These are phyloP conservation scores for honey bee (Apis mellifera) DNA, from an alignment of 1,140 invertebrate genomes.

Conservation along the genomic window Amel_HAv3.1 CM009934.2:11552001-11552500, in stretches of 20 bases:
- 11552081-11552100: constrained; percentile 61
- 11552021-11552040: constrained; percentile 74
- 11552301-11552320: constrained; percentile 33
- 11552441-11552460: constrained; percentile 43
- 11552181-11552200: constrained; percentile 19
- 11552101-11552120: neutral
- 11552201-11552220: neutral
- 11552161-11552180: too few relatives aligned
- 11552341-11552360: constrained; percentile 41
- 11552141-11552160: neutral
- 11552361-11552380: constrained; percentile 36
- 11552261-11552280: constrained; percentile 32
- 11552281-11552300: constrained; percentile 39
- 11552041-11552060: constrained; percentile 77
- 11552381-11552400: constrained; percentile 56
- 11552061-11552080: constrained; percentile 76
- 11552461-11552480: constrained; percentile 3
- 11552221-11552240: neutral
- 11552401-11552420: constrained; percentile 47
- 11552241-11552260: constrained; percentile 1
- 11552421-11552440: constrained; percentile 41
- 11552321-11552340: constrained; percentile 27
- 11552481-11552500: constrained; percentile 27
- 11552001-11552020: constrained; percentile 77
- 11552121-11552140: neutral